Base-by-base conservation (phyloP, 2,113 vertebrate species). In the Galemys pyrenaicus region DNA sequence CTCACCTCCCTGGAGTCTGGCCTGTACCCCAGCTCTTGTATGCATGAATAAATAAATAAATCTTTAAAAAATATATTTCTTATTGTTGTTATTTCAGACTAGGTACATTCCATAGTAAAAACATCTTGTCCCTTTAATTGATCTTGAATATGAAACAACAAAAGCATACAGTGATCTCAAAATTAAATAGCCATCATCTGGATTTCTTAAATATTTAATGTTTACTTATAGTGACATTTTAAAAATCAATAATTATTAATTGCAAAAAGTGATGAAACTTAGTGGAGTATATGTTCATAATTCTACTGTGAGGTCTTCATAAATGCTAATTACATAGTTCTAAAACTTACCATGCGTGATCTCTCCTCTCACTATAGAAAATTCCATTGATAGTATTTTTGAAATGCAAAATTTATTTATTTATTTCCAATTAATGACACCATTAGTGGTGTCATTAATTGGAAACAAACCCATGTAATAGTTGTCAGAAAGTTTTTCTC, bases 211-310 rank as follows among this genome's bases (percentile, higher is more conserved):
- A 81, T 94, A 89, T 80, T 92, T 92, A 92, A 71, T 88, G 28
- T 87, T 94, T 94, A 20, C 35, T 94, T 94, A 82, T 89, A 74
- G 19, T 88, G 87, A 82, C n/a, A 96, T 96, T 93, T 96, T 49
- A 94, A 94, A 95, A 95, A 94, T 94, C 87, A 91, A 85, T 96
- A 91, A 84, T 51, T 95, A 64, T 87, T 95, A 95, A 96, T 95
- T 97, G 62, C 30, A 92, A 89, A 85, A 49, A 68, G 32, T 49
- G 44, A 73, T 93, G 89, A 93, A 94, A 70, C 10, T 78, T 81
- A 91, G 75, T 41, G 81, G 58, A 93, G 35, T 67, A 87, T 39
- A n/a, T 44, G n/a, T n/a, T n/a, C n/a, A n/a, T n/a, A n/a, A 62
- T 35, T 86, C 32, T 86, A 51, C 32, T 86, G 2, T 89, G 32